A percentile compares a stretch with the other conserved stretches of the same genome.
Evolutionary conservation across 2,113 vertebrate species (phyloP).

Genomic region (Actinemys pallida): DNA sequence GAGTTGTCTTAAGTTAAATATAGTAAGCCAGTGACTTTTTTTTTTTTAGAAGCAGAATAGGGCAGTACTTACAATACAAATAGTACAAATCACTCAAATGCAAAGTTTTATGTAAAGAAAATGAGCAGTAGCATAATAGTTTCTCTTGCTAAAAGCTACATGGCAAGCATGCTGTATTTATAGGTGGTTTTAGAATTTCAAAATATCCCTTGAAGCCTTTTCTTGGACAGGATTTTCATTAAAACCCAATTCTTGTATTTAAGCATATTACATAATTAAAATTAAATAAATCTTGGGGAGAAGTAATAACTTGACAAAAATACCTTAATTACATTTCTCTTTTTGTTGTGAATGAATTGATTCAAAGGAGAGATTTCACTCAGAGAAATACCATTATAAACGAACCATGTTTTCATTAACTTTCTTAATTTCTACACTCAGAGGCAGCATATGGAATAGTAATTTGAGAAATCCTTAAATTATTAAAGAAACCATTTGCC

Average conservation of each 20-base stretch:
- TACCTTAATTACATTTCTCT: slow-evolving; percentile 31
- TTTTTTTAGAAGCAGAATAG: background rate
- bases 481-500: slow-evolving; percentile 52
- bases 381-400: slow-evolving; percentile 33
- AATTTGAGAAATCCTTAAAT: slow-evolving; percentile 37
- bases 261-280: slow-evolving; percentile 65
- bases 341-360: background rate
- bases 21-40: background rate
- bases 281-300: slow-evolving; percentile 60
- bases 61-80: background rate
- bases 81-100: background rate
- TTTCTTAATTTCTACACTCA: slow-evolving; percentile 30
- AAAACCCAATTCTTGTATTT: slow-evolving; percentile 53
- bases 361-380: slow-evolving; percentile 12
- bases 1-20: background rate
- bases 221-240: slow-evolving; percentile 58
- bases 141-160: slow-evolving; percentile 47
- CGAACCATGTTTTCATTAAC: slow-evolving; percentile 47
- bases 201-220: slow-evolving; percentile 41
- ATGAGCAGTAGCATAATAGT: background rate
- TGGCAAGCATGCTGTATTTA: slow-evolving; percentile 53
- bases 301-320: slow-evolving; percentile 48
- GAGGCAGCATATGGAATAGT: background rate
- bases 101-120: slow-evolving; percentile 36
- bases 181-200: slow-evolving; percentile 60